Conservation (phyloP, 2,797 vertebrate genomes). For the Chaenodraco wilsoni region DNA sequence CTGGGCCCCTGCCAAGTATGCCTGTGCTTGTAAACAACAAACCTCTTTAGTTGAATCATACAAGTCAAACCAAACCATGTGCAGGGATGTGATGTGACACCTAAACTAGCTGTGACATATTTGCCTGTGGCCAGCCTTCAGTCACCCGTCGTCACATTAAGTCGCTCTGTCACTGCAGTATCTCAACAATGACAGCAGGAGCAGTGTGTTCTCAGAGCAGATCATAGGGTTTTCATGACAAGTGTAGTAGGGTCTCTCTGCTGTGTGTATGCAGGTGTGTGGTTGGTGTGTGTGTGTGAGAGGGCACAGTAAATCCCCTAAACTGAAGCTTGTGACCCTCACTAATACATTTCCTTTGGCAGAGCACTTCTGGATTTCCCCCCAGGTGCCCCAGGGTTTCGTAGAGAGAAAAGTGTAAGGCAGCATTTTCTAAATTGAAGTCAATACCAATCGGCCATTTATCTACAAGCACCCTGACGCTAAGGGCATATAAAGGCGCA, state of each 20-base stretch:
- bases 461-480: constrained; percentile 76
- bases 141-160: constrained; percentile 66
- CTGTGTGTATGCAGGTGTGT: constrained; percentile 32
- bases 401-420: constrained; percentile 77
- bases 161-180: constrained; percentile 67
- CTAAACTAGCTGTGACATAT: constrained; percentile 76
- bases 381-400: constrained; percentile 68
- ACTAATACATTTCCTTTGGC: constrained; percentile 81
- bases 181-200: constrained; percentile 72
- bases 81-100: constrained; percentile 56
- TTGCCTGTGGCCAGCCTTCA: constrained; percentile 73
- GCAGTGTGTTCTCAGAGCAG: constrained; percentile 61
- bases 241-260: constrained; percentile 37
- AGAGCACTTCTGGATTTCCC: constrained; percentile 75
- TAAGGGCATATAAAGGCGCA: constrained; percentile 68
- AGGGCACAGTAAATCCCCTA: constrained; percentile 74
- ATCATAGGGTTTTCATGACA: constrained; percentile 64
- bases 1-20: constrained; percentile 52
- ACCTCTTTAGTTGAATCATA: constrained; percentile 64
- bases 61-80: constrained; percentile 52
- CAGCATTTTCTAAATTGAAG: constrained; percentile 84
- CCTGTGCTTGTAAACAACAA: constrained; percentile 60
- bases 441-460: constrained; percentile 82
- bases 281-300: constrained; percentile 19
- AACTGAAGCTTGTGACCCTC: constrained; percentile 77